Base-by-base conservation (phyloP, 2,888 invertebrate genomes). In the Agrotis ipsilon region DNA sequence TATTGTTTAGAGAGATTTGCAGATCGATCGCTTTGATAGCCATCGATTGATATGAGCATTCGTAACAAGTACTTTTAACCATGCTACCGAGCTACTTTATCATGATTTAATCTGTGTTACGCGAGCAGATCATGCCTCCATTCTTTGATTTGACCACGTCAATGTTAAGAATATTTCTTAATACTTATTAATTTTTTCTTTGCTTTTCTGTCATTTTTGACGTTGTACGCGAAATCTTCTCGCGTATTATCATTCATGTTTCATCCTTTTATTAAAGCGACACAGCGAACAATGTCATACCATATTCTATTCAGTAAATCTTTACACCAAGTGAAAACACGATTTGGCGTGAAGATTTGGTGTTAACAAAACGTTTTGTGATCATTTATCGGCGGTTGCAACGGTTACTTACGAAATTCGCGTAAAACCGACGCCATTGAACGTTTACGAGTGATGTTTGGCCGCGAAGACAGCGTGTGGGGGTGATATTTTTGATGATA, bases 1-100 rank as follows among this genome's bases (percentile, higher is more conserved):
- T 89, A 91, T 90, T 88, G 90, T 92, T 93, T 94, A 92, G 90
- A 91, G 86, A 89, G 90, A 91, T 91, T 90, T 89, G 91, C 92
- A 86, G 90, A 88, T 90, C 88, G 74, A 86, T 88, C 85, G 86
- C 58, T 68, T 72, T 73, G 60, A 83, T 74, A 68, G 51, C 58
- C 58, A 68, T 70, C 71, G 74, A 32, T 68, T 68, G 46, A 75
- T 80, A 72, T 78, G 67, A 76, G 55, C 66, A 66, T 57, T 65
- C 74, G 72, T 82, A 81, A 75, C 71, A 57, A 67, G 32, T 63
- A 59, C 58, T 72, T 63, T n/a, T 51, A 62, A 61, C 66, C 49
- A 67, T 52, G 82, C 78, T 81, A 81, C 78, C 21, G 68, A 39
- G 46, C 65, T 65, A 64, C 66, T 65, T 78, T 68, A 71, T 70